A percentile compares a stretch with the other conserved stretches of the same genome.
Conservation (phyloP, 2,888 invertebrate species). For the Cabera pusaria region DNA sequence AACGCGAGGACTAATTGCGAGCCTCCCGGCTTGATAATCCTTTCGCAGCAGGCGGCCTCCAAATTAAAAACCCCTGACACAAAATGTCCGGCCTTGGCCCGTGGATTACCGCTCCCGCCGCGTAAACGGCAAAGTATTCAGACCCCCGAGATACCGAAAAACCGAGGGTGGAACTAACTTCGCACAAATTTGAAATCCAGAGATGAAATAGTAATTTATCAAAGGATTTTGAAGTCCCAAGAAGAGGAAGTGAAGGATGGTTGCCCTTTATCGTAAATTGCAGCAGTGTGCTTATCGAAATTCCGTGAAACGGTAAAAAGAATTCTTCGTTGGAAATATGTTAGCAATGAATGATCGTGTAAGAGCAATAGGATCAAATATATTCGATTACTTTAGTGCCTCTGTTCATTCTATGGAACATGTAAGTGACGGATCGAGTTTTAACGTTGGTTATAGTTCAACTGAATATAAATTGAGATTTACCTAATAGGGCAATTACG, state of each 20-base stretch:
- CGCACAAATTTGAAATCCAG: conserved; percentile 65
- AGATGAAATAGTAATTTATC: conserved; percentile 82
- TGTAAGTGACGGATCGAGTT: too few relatives aligned
- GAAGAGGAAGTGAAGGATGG: conserved; percentile 67
- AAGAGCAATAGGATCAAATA: conserved; percentile 29
- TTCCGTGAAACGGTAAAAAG: conserved; percentile 40
- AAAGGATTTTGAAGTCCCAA: conserved; percentile 74
- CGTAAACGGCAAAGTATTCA: conserved; percentile 37
- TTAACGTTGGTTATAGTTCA: not conserved
- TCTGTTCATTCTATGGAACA: conserved; percentile 1
- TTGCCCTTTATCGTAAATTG: conserved; percentile 63
- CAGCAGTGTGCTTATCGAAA: conserved; percentile 54
- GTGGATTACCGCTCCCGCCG: conserved; percentile 61
- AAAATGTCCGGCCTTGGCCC: conserved; percentile 58
- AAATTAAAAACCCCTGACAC: conserved; percentile 76
- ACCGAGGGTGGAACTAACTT: conserved; percentile 61
- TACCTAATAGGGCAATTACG: conserved; percentile 7
- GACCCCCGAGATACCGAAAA: conserved; percentile 42
- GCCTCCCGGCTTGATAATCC: conserved; percentile 71
- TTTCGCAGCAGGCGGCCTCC: conserved; percentile 75
- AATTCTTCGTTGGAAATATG: conserved; percentile 35
- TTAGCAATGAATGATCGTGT: conserved; percentile 24
- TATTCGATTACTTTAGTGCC: conserved; percentile 7
- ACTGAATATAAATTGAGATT: not conserved
- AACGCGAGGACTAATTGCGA: conserved; percentile 72